A percentile compares a stretch with the other conserved stretches of the same genome.
phyloP scores from a whole-genome alignment of 37 sponge, comb jelly and placozoan species.

The Cliona cf. orientalis region DNA sequence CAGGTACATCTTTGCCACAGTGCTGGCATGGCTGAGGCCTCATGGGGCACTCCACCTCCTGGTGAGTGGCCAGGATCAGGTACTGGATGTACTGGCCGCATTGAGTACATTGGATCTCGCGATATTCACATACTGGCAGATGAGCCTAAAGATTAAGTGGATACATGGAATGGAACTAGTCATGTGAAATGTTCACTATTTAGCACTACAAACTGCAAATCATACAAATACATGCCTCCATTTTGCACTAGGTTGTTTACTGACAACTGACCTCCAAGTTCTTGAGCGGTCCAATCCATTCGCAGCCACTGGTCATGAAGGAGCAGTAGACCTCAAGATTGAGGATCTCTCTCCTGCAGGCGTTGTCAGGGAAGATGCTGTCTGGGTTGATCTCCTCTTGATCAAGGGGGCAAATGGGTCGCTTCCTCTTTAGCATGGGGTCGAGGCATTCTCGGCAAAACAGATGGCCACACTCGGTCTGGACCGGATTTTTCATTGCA shows the following conservation, averaged over 20 bases:
- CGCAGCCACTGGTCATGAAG: conserved; percentile 27
- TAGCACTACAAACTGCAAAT: background rate
- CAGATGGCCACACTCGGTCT: conserved; percentile 75
- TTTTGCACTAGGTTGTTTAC: background rate
- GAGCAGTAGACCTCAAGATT: conserved; percentile 44
- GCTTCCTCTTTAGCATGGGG: conserved; percentile 18
- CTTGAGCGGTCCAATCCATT: conserved; percentile 42
- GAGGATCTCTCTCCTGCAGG: conserved; percentile 64
- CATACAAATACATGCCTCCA: background rate
- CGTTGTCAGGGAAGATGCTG: conserved; percentile 68
- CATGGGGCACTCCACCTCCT: conserved; percentile 59
- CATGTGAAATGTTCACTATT: background rate
- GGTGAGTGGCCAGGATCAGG: conserved; percentile 1
- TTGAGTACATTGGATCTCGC: conserved; percentile 43
- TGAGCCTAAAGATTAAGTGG: conserved; percentile 17
- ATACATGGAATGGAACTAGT: background rate
- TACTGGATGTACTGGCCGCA: conserved; percentile 54
- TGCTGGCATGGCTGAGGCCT: conserved; percentile 46
- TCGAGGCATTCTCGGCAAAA: conserved; percentile 68
- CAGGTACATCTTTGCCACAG: conserved; percentile 48
- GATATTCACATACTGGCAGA: conserved; percentile 30
- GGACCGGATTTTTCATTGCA: conserved; percentile 54
- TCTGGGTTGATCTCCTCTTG: conserved; percentile 45
- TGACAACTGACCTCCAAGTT: conserved; percentile 38
- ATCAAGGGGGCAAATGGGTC: conserved; percentile 57